Evolutionary conservation across 2,113 vertebrate species (phyloP).

Genomic region (Ophiodon elongatus): DNA sequence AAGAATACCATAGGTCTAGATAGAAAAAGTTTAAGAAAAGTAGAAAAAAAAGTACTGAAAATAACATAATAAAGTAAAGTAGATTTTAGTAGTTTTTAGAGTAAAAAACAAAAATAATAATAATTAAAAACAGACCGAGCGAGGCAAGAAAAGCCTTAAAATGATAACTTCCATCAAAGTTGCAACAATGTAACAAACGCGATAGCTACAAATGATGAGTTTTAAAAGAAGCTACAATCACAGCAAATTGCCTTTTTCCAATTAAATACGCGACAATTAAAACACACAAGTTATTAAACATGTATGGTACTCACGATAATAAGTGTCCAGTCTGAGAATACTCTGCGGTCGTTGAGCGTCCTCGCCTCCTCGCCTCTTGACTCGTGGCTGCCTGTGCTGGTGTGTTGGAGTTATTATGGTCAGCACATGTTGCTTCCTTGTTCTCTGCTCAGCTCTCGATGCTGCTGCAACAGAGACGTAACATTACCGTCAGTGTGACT

Average conservation of each 20-base stretch:
- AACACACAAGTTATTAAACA: background rate
- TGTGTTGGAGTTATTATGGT: slow-evolving; percentile 59
- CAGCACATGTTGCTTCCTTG: slow-evolving; percentile 81
- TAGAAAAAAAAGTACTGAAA: background rate
- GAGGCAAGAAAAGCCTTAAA: background rate
- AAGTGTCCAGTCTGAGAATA: background rate
- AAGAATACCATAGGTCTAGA: background rate
- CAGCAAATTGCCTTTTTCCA: background rate
- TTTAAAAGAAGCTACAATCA: background rate
- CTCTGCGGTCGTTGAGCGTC: background rate
- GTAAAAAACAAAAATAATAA: background rate
- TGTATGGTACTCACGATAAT: slow-evolving; percentile 36
- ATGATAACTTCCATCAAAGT: background rate
- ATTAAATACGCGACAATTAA: background rate
- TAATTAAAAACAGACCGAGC: background rate
- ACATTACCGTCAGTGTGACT: slow-evolving; percentile 82
- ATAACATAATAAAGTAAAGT: background rate
- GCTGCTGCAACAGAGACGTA: slow-evolving; percentile 56
- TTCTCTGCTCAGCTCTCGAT: slow-evolving; percentile 49
- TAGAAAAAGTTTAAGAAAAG: background rate
- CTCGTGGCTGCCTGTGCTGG: slow-evolving; percentile 1
- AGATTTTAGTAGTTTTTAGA: too few relatives aligned
- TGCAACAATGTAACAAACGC: background rate
- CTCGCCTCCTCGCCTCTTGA: background rate
- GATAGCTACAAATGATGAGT: background rate